Evolutionary conservation across 2,888 invertebrate species (phyloP).

Genomic region (Netelia melanura): DNA sequence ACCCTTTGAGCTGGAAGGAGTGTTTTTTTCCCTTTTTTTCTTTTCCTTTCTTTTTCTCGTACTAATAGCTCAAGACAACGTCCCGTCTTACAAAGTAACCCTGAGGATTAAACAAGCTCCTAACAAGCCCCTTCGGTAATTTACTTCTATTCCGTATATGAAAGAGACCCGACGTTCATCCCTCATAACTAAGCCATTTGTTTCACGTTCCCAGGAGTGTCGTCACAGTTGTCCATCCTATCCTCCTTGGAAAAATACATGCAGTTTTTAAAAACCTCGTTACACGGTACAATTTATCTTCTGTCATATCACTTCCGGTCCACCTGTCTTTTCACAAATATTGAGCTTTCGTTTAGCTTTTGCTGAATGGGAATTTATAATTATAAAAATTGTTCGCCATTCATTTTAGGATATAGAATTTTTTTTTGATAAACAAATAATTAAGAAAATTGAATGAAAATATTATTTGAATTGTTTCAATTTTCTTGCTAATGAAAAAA

Average conservation of each 20-base stretch:
- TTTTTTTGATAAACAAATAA: too few relatives aligned
- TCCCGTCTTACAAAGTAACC: conserved; percentile 56
- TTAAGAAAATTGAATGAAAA: too few relatives aligned
- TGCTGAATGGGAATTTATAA: too few relatives aligned
- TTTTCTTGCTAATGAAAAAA: too few relatives aligned
- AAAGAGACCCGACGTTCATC: conserved; percentile 29
- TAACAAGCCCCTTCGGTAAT: conserved; percentile 64
- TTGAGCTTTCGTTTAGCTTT: background rate
- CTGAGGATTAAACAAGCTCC: conserved; percentile 56
- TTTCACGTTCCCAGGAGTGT: conserved; percentile 21
- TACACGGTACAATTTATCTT: background rate
- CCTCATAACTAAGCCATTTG: conserved; percentile 15
- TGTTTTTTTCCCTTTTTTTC: background rate
- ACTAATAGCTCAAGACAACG: conserved; percentile 54
- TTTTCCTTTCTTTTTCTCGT: conserved; percentile 10
- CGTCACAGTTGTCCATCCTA: background rate
- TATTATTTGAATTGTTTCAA: too few relatives aligned
- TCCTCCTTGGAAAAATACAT: conserved; percentile 20
- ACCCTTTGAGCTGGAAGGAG: conserved; percentile 26
- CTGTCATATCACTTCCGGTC: background rate
- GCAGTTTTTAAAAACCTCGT: conserved; percentile 10
- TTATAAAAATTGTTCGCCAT: too few relatives aligned
- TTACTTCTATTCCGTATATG: conserved; percentile 45
- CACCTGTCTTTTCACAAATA: background rate
- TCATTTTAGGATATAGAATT: too few relatives aligned